phyloP scores from a whole-genome alignment of 2,113 vertebrate genomes.

The Aramus guarauna region DNA sequence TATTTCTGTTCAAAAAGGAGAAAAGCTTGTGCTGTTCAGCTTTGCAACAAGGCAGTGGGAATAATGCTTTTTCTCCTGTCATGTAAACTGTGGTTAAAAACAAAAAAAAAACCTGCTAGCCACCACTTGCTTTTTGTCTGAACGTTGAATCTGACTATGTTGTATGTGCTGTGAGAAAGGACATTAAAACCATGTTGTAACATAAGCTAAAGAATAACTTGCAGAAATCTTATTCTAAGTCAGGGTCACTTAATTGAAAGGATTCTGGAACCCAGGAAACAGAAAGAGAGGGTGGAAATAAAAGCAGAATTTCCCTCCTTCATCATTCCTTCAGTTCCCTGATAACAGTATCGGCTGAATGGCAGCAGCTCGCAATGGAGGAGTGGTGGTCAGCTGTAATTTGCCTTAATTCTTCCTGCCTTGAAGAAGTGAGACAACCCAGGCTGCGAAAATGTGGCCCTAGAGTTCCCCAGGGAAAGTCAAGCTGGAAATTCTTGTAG shows the following conservation, averaged over 20 bases:
- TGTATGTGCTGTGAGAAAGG: background rate
- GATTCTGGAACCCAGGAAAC: background rate
- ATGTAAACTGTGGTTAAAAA: background rate
- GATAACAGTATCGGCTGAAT: background rate
- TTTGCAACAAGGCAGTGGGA: background rate
- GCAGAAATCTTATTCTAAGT: background rate
- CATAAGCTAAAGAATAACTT: background rate
- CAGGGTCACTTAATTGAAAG: background rate
- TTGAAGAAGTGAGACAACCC: background rate
- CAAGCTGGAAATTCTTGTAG: background rate
- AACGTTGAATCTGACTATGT: background rate
- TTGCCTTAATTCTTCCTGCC: background rate
- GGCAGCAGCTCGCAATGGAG: background rate
- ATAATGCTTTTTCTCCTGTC: background rate
- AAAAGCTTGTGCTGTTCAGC: background rate
- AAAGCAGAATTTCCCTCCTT: background rate
- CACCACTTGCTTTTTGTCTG: background rate
- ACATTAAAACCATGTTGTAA: background rate
- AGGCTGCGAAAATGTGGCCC: background rate
- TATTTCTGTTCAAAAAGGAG: background rate
- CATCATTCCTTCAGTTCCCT: background rate
- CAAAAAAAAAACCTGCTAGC: background rate
- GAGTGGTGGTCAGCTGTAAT: background rate
- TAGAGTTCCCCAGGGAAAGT: background rate
- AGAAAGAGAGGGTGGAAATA: rapidly evolving